Conservation (phyloP, 2,113 vertebrate genomes). For the Dinomys branickii region DNA sequence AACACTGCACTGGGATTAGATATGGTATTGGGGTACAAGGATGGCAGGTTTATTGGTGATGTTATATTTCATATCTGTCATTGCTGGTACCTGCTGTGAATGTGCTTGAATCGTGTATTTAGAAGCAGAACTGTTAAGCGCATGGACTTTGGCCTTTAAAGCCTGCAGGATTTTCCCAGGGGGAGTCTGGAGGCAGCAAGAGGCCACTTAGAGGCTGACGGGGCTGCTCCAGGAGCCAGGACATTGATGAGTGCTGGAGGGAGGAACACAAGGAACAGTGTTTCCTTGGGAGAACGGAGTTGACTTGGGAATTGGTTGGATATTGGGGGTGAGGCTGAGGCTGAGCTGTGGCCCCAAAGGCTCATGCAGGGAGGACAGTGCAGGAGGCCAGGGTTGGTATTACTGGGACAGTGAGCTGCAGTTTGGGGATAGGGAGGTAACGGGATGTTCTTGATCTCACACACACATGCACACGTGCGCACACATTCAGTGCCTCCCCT, state of each 20-base stretch:
- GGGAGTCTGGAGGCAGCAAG: neutral
- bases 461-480: too few species aligned
- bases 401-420: neutral
- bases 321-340: neutral
- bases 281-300: neutral
- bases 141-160: neutral
- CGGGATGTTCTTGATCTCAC: neutral
- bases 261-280: neutral
- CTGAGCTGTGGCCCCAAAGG: neutral
- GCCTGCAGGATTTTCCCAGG: neutral
- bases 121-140: neutral
- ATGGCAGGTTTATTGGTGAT: neutral
- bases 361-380: neutral
- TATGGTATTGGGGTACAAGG: neutral
- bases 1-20: too few species aligned
- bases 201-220: neutral
- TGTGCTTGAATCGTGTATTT: neutral
- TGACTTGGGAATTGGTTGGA: neutral
- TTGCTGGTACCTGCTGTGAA: accelerated
- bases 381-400: neutral
- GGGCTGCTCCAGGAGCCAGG: neutral
- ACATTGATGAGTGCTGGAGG: accelerated
- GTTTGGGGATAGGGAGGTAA: neutral
- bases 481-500: neutral
- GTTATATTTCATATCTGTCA: neutral